Evolutionary conservation across 2,113 vertebrate genomes (phyloP), one percentile per base, ranked within the genome.

Genomic region (Plecturocebus donacophilus): DNA sequence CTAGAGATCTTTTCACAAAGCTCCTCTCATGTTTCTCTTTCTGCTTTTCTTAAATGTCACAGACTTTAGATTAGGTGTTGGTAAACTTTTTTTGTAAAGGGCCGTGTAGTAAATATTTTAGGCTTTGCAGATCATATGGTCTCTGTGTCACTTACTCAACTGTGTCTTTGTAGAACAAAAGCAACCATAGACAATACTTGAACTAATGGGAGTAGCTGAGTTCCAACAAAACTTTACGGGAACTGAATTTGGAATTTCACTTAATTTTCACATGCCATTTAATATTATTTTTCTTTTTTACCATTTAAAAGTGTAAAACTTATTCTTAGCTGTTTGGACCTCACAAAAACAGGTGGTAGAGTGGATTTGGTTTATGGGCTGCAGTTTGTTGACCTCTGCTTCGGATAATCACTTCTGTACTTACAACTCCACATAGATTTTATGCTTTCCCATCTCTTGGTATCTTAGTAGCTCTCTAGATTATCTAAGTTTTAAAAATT

Each of bases 211-310:
- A 49, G 1, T 95, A 77, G 8, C 19, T 94, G 14, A 84, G 13
- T 84, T 88, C 47, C 77, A 94, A 10, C 95, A 95, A 96, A 97
- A 97, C 10, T 93, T 96, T 86, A 86, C 80, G 49, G 30, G 19
- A 52, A 95, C 56, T 91, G 54, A 97, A 95, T 96, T 95, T 95
- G 76, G 38, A 82, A 96, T 79, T 96, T 97, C 40, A 88, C 82
- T 97, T 96, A 82, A 80, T 94, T 96, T 96, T 95, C 66, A 92
- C 32, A 68, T 97, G 42, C 11, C 16, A 93, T 85, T 94, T 92
- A 94, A 52, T 83, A 82, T 66, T 94, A 56, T 61, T 82, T 83
- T 87, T 81, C 47, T 79, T 90, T 85, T 73, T 25, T 92, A 14
- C 6, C 56, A 90, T 79, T 90, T 94, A 82, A 54, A 96, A 81